Conservation (phyloP, 1,140 invertebrate genomes). For the Scaptomyza graminum region DNA sequence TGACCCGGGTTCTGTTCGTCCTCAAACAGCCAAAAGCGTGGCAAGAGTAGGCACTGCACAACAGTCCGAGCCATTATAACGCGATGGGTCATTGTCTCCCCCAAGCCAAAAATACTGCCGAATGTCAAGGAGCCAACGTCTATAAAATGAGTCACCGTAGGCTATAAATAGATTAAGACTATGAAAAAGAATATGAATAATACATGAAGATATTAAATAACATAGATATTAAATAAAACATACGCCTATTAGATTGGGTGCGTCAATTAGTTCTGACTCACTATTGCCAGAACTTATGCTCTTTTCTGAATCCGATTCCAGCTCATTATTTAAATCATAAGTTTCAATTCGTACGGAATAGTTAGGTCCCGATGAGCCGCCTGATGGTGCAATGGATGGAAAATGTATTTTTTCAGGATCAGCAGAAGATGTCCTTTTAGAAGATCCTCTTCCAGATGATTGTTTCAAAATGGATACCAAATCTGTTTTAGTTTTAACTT, state of each 20-base stretch:
- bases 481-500: no score
- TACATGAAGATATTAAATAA: not conserved
- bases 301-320: not conserved
- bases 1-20: conserved; percentile 85
- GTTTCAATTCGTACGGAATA: conserved; percentile 1
- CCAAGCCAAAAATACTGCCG: conserved; percentile 82
- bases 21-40: conserved; percentile 86
- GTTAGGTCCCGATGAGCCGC: not conserved
- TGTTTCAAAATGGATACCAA: not conserved
- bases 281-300: not conserved
- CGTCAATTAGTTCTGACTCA: not conserved
- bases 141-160: conserved; percentile 66
- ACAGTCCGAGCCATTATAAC: conserved; percentile 85
- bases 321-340: not conserved
- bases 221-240: not conserved
- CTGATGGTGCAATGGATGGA: not conserved
- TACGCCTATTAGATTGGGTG: not conserved
- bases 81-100: conserved; percentile 85
- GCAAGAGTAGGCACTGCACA: conserved; percentile 85
- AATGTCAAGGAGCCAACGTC: conserved; percentile 77
- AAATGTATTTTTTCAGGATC: no score
- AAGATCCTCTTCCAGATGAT: not conserved
- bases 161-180: not conserved
- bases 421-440: not conserved
- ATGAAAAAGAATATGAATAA: not conserved